phyloP scores from a whole-genome alignment of 2,888 invertebrate species.

The Blastobasis adustella region DNA sequence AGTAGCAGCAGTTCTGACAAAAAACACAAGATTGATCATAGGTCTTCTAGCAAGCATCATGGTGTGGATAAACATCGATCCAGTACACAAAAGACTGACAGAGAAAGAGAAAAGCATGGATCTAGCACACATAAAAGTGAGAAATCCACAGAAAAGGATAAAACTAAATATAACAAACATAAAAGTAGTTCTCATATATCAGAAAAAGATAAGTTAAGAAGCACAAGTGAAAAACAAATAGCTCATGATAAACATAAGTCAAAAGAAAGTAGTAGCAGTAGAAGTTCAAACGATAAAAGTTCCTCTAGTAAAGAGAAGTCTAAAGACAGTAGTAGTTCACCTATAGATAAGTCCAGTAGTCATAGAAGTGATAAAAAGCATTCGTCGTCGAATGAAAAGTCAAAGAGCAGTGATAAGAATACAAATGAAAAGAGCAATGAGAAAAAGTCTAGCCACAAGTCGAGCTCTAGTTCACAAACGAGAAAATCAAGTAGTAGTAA shows the following conservation, averaged over 20 bases:
- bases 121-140: slow-evolving; percentile 17
- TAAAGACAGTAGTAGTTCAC: slow-evolving; percentile 42
- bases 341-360: slow-evolving; percentile 53
- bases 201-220: slow-evolving; percentile 34
- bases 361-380: slow-evolving; percentile 52
- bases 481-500: slow-evolving; percentile 46
- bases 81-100: slow-evolving; percentile 25
- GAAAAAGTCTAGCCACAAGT: slow-evolving; percentile 48
- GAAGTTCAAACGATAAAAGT: slow-evolving; percentile 53
- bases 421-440: slow-evolving; percentile 36
- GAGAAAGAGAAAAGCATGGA: slow-evolving; percentile 34
- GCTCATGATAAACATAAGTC: slow-evolving; percentile 26
- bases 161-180: slow-evolving; percentile 14
- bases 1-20: slow-evolving; percentile 36
- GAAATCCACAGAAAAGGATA: slow-evolving; percentile 22
- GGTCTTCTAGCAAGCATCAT: slow-evolving; percentile 29
- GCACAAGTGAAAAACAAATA: slow-evolving; percentile 27
- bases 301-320: slow-evolving; percentile 53
- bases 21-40: slow-evolving; percentile 35
- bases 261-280: slow-evolving; percentile 34
- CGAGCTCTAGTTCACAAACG: slow-evolving; percentile 33
- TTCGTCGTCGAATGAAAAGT: slow-evolving; percentile 43
- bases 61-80: slow-evolving; percentile 30
- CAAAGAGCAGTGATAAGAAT: slow-evolving; percentile 33
- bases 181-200: slow-evolving; percentile 17